Evolutionary conservation across 2,113 vertebrate genomes (phyloP), one percentile per base, ranked within the genome.

Genomic region (Danionella cerebrum): DNA sequence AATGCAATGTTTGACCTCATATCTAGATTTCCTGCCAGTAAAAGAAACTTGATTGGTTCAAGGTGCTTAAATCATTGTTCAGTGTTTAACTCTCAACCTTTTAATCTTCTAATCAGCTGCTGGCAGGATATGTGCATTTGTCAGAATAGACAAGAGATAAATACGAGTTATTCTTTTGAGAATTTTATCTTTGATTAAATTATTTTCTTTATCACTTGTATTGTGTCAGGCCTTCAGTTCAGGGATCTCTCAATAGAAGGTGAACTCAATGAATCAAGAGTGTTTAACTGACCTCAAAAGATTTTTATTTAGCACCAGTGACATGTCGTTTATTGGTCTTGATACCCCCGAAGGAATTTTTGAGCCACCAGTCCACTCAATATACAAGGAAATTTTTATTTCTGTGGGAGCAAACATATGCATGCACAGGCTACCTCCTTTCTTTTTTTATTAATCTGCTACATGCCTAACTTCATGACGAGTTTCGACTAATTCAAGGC

Each of bases 81-180:
- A 29, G 57, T 27, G 55, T 60, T 64, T 48, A 47, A 29, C n/a
- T n/a, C 18, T 36, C 5, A 36, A 18, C n/a, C 18, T 45, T 33
- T 62, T 47, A 64, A 50, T 64, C 60, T 62, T 31, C 45, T 16
- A 36, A 36, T 64, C 42, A 47, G 27, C 27, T 29, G 31, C 59
- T 36, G 19, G 29, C 42, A 14, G 42, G 42, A 63, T 19, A 36
- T 35, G 7, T 47, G 25, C 47, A 14, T 33, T 47, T 63, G 27
- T 48, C 25, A 36, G 25, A 14, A 29, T 31, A 31, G 21, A 13
- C 27, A 48, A 41, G 10, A n/a, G 42, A 63, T 47, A 35, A 63
- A 7, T 18, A 44, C 13, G 27, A 25, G 2, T 12, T 13, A 45
- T 16, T 45, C n/a, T 6, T n/a, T n/a, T n/a, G n/a, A n/a, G 13